Percentiles rank a stretch among this genome's conserved stretches.
Evolutionary conservation across 2,888 invertebrate species (phyloP).

Genomic region (Chaetogeoica ovagalla): DNA sequence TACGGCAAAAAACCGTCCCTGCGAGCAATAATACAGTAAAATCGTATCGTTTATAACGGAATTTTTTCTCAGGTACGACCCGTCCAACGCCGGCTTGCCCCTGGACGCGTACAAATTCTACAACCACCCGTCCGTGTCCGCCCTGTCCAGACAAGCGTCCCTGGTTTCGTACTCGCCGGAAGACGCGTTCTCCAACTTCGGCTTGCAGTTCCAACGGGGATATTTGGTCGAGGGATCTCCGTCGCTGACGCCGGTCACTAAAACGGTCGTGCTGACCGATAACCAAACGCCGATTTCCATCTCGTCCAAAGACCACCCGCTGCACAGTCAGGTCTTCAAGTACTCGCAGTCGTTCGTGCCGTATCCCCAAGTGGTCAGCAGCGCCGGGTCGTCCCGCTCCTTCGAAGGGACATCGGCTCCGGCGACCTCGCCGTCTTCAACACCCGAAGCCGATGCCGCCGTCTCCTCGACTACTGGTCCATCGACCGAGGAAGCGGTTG

Average conservation of each 20-base stretch:
- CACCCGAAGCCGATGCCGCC: too few species aligned
- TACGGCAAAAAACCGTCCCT: too few species aligned
- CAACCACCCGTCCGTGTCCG: conserved; percentile 25
- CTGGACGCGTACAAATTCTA: conserved; percentile 14
- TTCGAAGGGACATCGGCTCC: neutral
- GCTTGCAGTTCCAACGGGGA: neutral
- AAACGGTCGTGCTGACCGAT: neutral
- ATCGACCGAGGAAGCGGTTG: too few species aligned
- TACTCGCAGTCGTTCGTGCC: conserved; percentile 39
- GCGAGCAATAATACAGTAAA: too few species aligned
- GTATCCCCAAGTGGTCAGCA: neutral
- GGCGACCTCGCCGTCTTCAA: too few species aligned
- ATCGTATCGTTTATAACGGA: too few species aligned
- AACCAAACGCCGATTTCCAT: conserved; percentile 29
- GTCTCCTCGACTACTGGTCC: too few species aligned
- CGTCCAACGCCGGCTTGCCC: conserved; percentile 1
- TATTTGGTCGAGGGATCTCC: conserved; percentile 20
- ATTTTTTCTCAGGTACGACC: conserved; percentile 21
- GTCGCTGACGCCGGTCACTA: neutral
- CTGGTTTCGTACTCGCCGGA: conserved; percentile 38
- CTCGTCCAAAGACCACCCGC: conserved; percentile 20
- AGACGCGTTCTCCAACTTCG: conserved; percentile 31
- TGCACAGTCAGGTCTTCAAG: conserved; percentile 30
- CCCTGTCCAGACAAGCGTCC: neutral
- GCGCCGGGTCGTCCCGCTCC: neutral